Evolutionary conservation across 1,140 invertebrate genomes (phyloP), one percentile per base, ranked within the genome.

Genomic region (Drosophila bifasciata): DNA sequence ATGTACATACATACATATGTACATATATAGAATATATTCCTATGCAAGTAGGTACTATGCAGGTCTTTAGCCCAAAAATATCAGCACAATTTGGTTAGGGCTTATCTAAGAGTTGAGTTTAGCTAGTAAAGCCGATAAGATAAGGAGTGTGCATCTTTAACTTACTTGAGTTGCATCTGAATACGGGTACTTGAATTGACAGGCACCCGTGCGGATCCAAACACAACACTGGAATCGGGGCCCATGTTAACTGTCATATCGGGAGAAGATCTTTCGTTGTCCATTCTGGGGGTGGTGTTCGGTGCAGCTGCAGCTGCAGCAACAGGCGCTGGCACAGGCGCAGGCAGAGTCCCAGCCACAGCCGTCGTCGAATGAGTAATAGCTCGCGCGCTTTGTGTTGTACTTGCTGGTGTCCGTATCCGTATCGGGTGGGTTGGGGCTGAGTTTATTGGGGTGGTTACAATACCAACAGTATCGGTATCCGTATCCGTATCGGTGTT

Each of bases 141-240:
- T 68, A 68, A 68, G 64, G 32, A 68, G 13, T 48, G 61, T 25
- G 32, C 11, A 36, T 36, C 32, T 13, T 36, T 11, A 36, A 92
- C 94, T 94, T 94, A 97, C 96, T 95, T 98, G 97, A 70, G 97
- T 99, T 41, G 97, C 97, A 94, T 99, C 98, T 66, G 97, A 97
- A 92, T 99, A 99, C 15, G 98, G 45, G 98, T 99, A 25, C 95
- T 93, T 11, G 97, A 98, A 92, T 97, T 96, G 92, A 97, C 96
- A 92, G 97, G 95, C 84, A 98, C 95, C 63, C 96, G 93, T 90
- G 96, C 95, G 41, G 96, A 97, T 75, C 96, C 97, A 92, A 98
- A 97, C 69, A 96, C 71, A 60, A 69, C 59, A 60, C 71, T 70
- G 56, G 58, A 49, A 53, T 78, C 58, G 59, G n/a, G 55, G 50